Base-by-base conservation (phyloP, 2,888 invertebrate species). In the Entomobrya multifasciata region DNA sequence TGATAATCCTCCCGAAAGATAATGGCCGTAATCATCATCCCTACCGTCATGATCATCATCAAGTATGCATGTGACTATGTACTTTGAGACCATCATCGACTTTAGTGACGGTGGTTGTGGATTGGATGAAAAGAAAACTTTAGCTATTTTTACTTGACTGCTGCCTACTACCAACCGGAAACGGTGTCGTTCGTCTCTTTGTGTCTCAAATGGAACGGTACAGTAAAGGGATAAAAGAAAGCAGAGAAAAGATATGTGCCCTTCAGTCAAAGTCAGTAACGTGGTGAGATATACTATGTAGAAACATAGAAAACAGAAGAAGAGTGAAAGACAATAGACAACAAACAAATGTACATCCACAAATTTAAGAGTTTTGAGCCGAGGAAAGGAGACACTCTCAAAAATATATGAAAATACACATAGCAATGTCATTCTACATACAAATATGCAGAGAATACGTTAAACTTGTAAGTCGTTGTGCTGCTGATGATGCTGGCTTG, bases 1-100 rank as follows among this genome's bases (percentile, higher is more conserved):
- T 55, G 84, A 55, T 84, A 84, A 84, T 84, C 84, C 84, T 52
- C 13, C 17, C 77, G n/a, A n/a, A 47, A 36, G 76, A 84, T 84
- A 62, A 84, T 78, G 57, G 57, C 52, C 47, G 47, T 78, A 47
- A 67, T 78, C 67, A 80, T 80, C 79, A 80, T 82, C 52, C n/a
- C n/a, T n/a, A 70, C 44, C n/a, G 62, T 49, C 79, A 62, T 79
- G 49, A 30, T 76, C 76, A n/a, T n/a, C n/a, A n/a, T n/a, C 30
- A 36, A 49, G 76, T 76, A n/a, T n/a, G n/a, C n/a, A n/a, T n/a
- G n/a, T n/a, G n/a, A n/a, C n/a, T n/a, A n/a, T 49, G 20, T n/a
- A n/a, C 36, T 55, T 55, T 55, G 17, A 76, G 49, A 57, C 6
- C 20, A 30, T 55, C 62, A 78, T 78, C 27, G 36, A 47, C 41